Evolutionary conservation across 2,113 vertebrate genomes (phyloP), one percentile per base, ranked within the genome.

Genomic region (Nothoprocta perdicaria): DNA sequence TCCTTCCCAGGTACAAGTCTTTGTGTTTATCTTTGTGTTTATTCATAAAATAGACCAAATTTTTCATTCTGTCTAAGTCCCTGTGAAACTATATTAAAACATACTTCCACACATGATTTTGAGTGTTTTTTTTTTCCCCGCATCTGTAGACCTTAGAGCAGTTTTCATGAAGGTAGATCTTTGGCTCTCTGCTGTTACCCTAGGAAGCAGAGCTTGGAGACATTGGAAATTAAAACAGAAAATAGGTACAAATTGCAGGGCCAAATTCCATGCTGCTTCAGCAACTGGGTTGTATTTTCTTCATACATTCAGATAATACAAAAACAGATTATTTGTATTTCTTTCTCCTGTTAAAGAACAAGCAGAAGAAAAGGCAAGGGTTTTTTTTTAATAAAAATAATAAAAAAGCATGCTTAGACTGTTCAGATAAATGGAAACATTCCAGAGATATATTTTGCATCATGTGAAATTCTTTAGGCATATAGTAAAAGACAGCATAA

Each of bases 361-460:
- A 68, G 21, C 31, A 69, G n/a, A 80, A 81, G 53, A 40, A 35
- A 84, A 77, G 72, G 71, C 27, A 63, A 80, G 67, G 75, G 29
- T 12, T 69, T 12, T 69, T 78, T 85, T 67, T 74, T 76, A 76
- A 31, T 72, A 67, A 58, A 76, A 73, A 79, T 48, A 48, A 48
- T 48, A 12, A n/a, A 86, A 61, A 86, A 57, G 9, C 29, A 27
- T 77, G 18, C 62, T 66, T 73, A 73, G 43, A 26, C 27, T 72
- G 68, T 31, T 81, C n/a, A 82, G 40, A 84, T 73, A 92, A 86
- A 76, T 73, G 62, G n/a, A 92, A 75, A 86, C 52, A 61, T 31
- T 63, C 16, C 21, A n/a, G 35, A 66, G 80, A 80, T 69, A 26
- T 80, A 69, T 55, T 84, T 87, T 27, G 7, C 33, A n/a, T 62